A percentile compares a stretch with the other conserved stretches of the same genome.
phyloP scores from a whole-genome alignment of 2,113 vertebrate species.

The Petaurus breviceps region DNA sequence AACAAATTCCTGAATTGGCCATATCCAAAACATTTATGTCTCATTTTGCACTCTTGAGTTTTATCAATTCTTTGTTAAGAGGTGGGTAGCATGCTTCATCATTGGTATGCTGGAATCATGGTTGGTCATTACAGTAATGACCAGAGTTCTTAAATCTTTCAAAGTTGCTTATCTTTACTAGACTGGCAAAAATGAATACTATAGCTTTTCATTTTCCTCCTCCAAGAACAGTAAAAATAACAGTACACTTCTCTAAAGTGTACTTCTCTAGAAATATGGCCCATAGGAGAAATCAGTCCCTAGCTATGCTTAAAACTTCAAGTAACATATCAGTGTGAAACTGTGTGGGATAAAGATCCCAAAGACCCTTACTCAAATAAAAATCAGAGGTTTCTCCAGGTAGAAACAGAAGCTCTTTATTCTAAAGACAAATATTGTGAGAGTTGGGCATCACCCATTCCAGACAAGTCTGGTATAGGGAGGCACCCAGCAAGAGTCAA shows the following conservation, averaged over 20 bases:
- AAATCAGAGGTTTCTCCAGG: no score
- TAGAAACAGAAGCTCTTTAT: no score
- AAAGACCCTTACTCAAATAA: no score
- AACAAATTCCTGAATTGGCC: background rate
- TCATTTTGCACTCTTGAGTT: background rate
- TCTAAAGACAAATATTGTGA: no score
- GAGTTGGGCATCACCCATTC: no score
- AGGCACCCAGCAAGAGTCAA: no score
- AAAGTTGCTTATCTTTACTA: background rate
- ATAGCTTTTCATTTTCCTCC: background rate
- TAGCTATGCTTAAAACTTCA: slow-evolving; percentile 3
- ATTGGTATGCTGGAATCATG: background rate
- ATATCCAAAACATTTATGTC: background rate
- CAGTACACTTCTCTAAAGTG: background rate
- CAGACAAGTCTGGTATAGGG: no score
- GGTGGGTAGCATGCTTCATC: background rate
- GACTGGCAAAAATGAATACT: background rate
- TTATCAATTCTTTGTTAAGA: background rate
- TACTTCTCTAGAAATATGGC: background rate
- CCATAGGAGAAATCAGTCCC: background rate
- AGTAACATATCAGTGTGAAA: background rate
- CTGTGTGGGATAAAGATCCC: no score
- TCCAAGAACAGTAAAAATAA: background rate
- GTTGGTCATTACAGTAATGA: background rate
- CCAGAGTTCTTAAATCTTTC: background rate